Percentiles rank a stretch among this genome's conserved stretches.
Evolutionary conservation across 2,888 invertebrate genomes (phyloP).

Genomic region (Limnephilus marmoratus): DNA sequence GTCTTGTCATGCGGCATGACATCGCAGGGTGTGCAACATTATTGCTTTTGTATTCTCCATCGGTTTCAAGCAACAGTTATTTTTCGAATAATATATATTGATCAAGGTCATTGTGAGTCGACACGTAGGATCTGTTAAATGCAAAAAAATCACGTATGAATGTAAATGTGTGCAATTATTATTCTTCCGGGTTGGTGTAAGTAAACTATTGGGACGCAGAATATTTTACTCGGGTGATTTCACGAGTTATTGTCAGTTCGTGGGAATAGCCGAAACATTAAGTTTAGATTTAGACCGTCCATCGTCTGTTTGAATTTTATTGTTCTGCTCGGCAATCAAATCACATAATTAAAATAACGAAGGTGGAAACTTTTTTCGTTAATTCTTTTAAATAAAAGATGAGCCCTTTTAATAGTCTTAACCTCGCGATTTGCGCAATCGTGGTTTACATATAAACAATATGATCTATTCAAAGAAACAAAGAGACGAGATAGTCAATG

Average conservation of each 20-base stretch:
- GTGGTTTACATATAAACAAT: background rate
- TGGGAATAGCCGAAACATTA: conserved; percentile 21
- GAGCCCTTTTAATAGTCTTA: background rate
- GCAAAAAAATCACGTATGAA: conserved; percentile 50
- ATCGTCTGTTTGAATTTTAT: background rate
- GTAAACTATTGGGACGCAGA: conserved; percentile 48
- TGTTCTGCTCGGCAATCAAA: background rate
- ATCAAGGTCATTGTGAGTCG: conserved; percentile 49
- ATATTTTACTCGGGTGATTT: conserved; percentile 31
- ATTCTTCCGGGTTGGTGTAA: conserved; percentile 47
- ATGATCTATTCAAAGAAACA: background rate
- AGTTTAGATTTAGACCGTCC: background rate
- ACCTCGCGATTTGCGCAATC: background rate
- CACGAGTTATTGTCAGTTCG: conserved; percentile 29
- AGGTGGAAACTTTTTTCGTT: background rate
- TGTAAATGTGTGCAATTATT: conserved; percentile 44
- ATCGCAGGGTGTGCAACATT: conserved; percentile 20
- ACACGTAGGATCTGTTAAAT: conserved; percentile 45
- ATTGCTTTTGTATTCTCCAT: conserved; percentile 19
- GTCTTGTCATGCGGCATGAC: background rate
- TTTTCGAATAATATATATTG: conserved; percentile 43
- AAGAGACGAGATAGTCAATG: background rate
- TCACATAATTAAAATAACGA: background rate
- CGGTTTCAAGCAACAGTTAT: conserved; percentile 37
- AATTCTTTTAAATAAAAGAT: background rate